phyloP scores from a whole-genome alignment of 2,888 invertebrate genomes.

The Esperia sulphurella region DNA sequence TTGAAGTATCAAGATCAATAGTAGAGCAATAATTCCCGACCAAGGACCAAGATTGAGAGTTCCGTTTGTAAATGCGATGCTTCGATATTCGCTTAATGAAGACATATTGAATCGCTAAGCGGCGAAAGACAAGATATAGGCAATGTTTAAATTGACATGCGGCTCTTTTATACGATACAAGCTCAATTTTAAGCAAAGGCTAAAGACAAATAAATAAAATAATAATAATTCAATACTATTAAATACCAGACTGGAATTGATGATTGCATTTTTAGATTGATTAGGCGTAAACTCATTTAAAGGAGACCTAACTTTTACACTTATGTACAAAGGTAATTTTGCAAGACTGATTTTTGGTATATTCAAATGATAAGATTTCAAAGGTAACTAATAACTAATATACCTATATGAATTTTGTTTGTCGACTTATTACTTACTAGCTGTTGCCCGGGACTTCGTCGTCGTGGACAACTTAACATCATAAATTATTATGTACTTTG shows the following conservation, averaged over 20 bases:
- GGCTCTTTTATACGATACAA: conserved; percentile 59
- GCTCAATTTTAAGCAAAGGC: conserved; percentile 25
- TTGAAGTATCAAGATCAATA: conserved; percentile 39
- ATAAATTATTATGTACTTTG: no score
- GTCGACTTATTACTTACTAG: no score
- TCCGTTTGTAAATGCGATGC: conserved; percentile 67
- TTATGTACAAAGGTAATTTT: no score
- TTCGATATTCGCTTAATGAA: conserved; percentile 76
- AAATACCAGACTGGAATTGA: neutral
- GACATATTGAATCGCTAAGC: conserved; percentile 78
- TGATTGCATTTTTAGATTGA: no score
- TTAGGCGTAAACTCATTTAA: no score
- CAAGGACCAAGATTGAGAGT: conserved; percentile 71
- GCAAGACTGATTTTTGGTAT: no score
- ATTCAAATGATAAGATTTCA: no score
- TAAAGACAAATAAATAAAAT: conserved; percentile 9
- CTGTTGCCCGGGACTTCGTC: no score
- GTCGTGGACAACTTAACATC: no score
- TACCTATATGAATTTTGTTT: no score
- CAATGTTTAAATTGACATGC: conserved; percentile 74
- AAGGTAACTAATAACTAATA: no score
- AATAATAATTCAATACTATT: neutral
- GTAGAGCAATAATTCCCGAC: conserved; percentile 54
- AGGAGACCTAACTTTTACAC: no score
- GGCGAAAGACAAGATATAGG: conserved; percentile 68